phyloP scores from a whole-genome alignment of 2,797 vertebrate genomes.

The Heterohyrax brucei region DNA sequence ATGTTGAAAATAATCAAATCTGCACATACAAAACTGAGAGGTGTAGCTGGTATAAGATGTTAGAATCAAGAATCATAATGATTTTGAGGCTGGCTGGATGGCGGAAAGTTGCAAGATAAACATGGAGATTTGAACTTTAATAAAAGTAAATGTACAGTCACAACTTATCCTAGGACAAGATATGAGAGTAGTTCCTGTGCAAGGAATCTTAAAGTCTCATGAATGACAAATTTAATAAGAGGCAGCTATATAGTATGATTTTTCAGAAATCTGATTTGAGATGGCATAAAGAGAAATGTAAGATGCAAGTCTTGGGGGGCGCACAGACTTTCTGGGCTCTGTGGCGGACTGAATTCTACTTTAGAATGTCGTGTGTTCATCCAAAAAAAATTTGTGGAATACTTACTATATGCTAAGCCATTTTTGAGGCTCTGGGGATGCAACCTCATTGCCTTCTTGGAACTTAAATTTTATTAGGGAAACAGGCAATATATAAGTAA shows the following conservation, averaged over 20 bases:
- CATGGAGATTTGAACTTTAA: constrained; percentile 67
- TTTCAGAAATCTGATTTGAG: constrained; percentile 53
- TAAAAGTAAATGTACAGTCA: constrained; percentile 69
- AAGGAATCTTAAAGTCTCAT: constrained; percentile 64
- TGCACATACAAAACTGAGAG: constrained; percentile 19
- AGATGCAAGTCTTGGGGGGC: not conserved
- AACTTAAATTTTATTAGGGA: constrained; percentile 27
- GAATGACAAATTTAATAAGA: constrained; percentile 71
- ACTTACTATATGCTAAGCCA: not conserved
- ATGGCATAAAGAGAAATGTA: constrained; percentile 61
- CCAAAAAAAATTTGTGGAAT: constrained; percentile 49
- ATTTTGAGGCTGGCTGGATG: constrained; percentile 49
- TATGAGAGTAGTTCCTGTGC: constrained; percentile 61
- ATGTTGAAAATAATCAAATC: constrained; percentile 55
- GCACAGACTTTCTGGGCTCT: not conserved
- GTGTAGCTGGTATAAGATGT: not conserved
- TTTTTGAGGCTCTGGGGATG: constrained; percentile 22
- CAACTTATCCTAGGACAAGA: constrained; percentile 66
- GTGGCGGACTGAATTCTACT: not conserved
- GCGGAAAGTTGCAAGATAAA: constrained; percentile 60
- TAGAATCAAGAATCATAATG: constrained; percentile 43
- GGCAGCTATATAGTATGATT: constrained; percentile 6
- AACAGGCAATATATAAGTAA: not conserved
- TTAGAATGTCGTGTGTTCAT: constrained; percentile 56
- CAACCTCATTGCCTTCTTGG: not conserved